Conservation (phyloP, 2,797 vertebrate species). For the Tamandua tetradactyla region DNA sequence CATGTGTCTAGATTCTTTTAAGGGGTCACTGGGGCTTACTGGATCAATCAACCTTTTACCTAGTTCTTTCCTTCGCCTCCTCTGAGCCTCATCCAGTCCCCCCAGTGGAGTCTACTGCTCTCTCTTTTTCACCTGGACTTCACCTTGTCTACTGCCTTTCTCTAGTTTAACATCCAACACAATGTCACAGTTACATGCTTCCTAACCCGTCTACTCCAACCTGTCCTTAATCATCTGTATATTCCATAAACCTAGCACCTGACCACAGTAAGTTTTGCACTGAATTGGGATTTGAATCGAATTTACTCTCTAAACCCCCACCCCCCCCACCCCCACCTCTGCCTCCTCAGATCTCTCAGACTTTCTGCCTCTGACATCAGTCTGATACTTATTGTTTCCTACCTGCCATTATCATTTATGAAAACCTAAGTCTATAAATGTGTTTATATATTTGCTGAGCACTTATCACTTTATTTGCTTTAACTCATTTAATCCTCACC, state of each 20-base stretch:
- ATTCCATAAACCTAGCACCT: neutral
- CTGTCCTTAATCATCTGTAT: too few relatives aligned
- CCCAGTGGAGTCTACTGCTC: neutral
- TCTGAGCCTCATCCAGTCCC: neutral
- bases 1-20: neutral
- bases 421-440: neutral
- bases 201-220: neutral
- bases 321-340: neutral
- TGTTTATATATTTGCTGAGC: neutral
- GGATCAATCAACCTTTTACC: neutral
- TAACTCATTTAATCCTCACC: neutral
- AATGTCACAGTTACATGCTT: neutral
- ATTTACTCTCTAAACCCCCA: neutral
- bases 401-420: neutral
- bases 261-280: neutral
- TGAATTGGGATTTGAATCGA: neutral
- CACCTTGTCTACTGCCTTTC: neutral
- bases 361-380: neutral
- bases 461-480: neutral
- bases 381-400: neutral
- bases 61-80: neutral
- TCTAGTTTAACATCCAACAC: neutral
- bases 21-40: neutral
- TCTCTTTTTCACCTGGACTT: neutral
- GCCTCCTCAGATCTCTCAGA: neutral